Conservation (phyloP, 2,797 vertebrate genomes). For the Gallirallus australis region DNA sequence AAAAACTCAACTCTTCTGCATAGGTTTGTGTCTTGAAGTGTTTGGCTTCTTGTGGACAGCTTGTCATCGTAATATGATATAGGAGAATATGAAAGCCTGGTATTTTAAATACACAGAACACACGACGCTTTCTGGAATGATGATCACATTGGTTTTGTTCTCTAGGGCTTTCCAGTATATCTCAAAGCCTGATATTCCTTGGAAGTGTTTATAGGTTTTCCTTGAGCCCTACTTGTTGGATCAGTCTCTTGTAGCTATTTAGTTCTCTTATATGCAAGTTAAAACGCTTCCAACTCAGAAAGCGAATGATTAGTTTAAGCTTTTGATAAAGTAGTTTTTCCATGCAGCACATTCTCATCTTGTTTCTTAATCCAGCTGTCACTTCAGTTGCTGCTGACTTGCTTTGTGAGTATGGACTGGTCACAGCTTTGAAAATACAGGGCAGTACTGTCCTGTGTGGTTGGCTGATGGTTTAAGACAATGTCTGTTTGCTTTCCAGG, state of each 20-base stretch:
- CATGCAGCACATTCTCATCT: neutral
- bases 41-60: neutral
- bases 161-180: neutral
- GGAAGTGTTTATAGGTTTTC: neutral
- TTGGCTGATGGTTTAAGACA: neutral
- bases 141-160: neutral
- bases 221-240: neutral
- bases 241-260: neutral
- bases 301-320: neutral
- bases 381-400: neutral
- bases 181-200: neutral
- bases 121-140: neutral
- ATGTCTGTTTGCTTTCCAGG: neutral
- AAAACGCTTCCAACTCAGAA: neutral
- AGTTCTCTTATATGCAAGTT: neutral
- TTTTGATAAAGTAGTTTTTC: neutral
- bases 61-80: neutral
- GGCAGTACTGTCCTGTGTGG: neutral
- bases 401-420: neutral
- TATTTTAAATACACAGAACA: neutral
- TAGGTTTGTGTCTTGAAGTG: neutral
- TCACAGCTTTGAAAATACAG: neutral
- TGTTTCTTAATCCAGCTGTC: neutral
- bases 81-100: neutral
- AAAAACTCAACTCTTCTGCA: neutral